These are phyloP conservation scores for Picus viridis DNA, from an alignment of 2,797 vertebrate species.

Conservation along the genomic window DNA sequence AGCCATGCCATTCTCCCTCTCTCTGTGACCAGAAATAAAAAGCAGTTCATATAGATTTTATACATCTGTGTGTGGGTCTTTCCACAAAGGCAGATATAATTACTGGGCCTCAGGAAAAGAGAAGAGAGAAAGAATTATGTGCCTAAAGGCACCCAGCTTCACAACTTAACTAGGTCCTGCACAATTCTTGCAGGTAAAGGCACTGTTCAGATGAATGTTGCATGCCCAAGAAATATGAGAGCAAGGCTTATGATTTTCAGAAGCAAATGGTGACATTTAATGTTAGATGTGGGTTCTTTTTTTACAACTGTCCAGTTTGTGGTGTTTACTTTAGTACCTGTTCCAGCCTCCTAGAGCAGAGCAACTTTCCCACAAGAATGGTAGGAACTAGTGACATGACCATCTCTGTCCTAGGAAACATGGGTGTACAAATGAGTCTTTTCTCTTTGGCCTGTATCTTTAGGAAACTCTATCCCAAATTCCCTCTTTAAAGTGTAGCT, in stretches of 20 bases:
- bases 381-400: background rate
- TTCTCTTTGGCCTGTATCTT: background rate
- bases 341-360: background rate
- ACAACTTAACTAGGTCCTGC: background rate
- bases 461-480: background rate
- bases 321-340: background rate
- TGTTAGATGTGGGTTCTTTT: background rate
- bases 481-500: background rate
- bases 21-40: background rate
- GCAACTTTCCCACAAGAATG: background rate
- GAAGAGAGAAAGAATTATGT: background rate
- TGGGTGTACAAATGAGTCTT: background rate
- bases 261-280: background rate
- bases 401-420: background rate
- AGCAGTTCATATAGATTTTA: background rate
- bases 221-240: background rate
- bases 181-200: background rate
- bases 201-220: background rate
- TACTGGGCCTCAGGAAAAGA: constrained; percentile 7
- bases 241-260: background rate
- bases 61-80: background rate
- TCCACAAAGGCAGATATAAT: background rate
- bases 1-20: background rate
- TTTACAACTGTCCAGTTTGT: background rate
- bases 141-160: background rate